A percentile compares a stretch with the other conserved stretches of the same genome.
Evolutionary conservation across 2,113 vertebrate species (phyloP).

Genomic region (Trichechus manatus): DNA sequence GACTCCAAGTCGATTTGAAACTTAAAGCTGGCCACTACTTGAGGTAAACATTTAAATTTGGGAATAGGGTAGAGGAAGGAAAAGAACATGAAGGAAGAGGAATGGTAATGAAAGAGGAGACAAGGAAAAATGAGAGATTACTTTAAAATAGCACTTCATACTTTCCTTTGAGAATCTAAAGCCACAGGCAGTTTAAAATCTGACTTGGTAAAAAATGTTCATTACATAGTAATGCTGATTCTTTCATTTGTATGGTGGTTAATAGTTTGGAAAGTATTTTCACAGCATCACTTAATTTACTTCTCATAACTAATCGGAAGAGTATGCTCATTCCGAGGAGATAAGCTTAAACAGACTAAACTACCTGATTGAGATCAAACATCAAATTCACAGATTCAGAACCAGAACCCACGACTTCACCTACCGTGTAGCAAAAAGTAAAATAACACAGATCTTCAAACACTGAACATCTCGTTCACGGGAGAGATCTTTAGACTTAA

Average conservation of each 20-base stretch:
- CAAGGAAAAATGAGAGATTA: background rate
- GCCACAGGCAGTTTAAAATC: background rate
- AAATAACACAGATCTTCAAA: background rate
- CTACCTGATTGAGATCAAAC: background rate
- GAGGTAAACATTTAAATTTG: constrained; percentile 15
- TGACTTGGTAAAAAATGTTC: constrained; percentile 38
- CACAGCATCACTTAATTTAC: constrained; percentile 13
- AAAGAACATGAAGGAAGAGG: background rate
- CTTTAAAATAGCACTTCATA: background rate
- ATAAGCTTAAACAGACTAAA: background rate
- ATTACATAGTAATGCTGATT: background rate
- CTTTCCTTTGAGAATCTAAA: background rate
- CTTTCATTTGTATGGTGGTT: background rate
- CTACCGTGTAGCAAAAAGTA: constrained; percentile 28
- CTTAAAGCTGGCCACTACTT: background rate
- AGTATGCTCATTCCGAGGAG: background rate
- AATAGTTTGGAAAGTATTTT: constrained; percentile 21
- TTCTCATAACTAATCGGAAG: background rate
- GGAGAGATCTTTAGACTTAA: background rate
- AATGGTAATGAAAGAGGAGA: background rate
- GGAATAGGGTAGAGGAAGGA: background rate
- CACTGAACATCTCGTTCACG: background rate
- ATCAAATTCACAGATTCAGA: constrained; percentile 30
- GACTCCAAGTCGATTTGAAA: background rate
- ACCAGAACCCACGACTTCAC: background rate